These are phyloP conservation scores for Opisthocomus hoazin DNA, from an alignment of 2,113 vertebrate genomes.

Conservation along the genomic window DNA sequence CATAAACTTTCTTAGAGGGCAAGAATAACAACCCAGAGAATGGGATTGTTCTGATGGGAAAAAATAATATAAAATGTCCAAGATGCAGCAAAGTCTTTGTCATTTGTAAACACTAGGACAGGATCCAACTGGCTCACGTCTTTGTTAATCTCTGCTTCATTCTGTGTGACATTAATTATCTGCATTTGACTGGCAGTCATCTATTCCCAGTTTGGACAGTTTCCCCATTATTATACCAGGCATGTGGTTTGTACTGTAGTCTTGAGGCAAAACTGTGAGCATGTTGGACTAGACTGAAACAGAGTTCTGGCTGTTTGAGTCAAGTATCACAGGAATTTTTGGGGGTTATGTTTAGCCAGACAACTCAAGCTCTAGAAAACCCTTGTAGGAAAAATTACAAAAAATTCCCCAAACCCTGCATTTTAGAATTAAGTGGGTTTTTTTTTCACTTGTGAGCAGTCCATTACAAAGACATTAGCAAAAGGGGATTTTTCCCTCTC, in stretches of 20 bases:
- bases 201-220: neutral
- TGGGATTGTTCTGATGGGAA: neutral
- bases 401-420: neutral
- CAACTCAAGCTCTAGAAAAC: neutral
- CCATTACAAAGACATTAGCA: neutral
- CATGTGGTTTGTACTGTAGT: neutral
- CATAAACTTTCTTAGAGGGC: neutral
- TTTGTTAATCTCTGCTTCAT: conserved; percentile 7
- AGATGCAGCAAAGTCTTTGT: neutral
- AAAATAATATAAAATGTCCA: neutral
- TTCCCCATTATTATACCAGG: neutral
- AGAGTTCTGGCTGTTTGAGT: neutral
- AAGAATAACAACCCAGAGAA: neutral
- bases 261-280: neutral
- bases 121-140: neutral
- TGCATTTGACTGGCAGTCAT: neutral
- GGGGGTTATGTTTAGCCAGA: neutral
- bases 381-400: neutral
- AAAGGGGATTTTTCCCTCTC: neutral
- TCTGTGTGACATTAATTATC: neutral
- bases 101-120: neutral
- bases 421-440: neutral
- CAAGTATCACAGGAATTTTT: neutral
- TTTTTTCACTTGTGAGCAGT: neutral
- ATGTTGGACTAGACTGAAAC: neutral